phyloP scores from a whole-genome alignment of 1,140 invertebrate genomes.

The Drosophila ironensis region DNA sequence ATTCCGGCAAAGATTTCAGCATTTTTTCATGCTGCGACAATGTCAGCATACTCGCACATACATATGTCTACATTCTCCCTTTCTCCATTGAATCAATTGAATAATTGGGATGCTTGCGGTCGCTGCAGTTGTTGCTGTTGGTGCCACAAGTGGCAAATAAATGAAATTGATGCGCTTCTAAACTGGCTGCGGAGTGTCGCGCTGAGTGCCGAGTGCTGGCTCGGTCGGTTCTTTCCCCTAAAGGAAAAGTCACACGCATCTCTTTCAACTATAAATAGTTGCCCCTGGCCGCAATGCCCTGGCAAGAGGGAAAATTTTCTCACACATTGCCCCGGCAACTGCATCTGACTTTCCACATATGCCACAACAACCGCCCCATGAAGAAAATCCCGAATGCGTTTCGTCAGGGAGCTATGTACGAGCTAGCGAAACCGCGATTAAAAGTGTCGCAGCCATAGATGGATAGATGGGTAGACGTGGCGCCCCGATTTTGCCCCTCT shows the following conservation, averaged over 20 bases:
- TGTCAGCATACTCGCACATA: constrained; percentile 35
- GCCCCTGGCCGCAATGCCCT: constrained; percentile 50
- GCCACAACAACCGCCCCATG: constrained; percentile 25
- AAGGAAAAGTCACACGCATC: constrained; percentile 63
- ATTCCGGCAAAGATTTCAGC: constrained; percentile 41
- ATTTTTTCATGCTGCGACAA: constrained; percentile 6
- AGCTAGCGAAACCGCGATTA: constrained; percentile 64
- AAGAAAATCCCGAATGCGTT: constrained; percentile 39
- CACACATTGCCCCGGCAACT: constrained; percentile 43
- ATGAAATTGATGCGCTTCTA: constrained; percentile 75
- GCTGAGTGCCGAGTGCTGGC: constrained; percentile 10
- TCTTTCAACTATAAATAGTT: constrained; percentile 38
- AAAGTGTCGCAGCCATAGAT: constrained; percentile 75
- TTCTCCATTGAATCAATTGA: constrained; percentile 62
- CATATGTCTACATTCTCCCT: constrained; percentile 4
- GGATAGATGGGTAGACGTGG: constrained; percentile 29
- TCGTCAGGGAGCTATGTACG: no score
- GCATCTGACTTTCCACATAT: constrained; percentile 71
- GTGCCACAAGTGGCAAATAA: constrained; percentile 78
- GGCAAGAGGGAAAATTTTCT: constrained; percentile 59
- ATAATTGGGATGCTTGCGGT: constrained; percentile 66
- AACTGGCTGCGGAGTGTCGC: constrained; percentile 29
- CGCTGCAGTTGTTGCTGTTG: constrained; percentile 21
- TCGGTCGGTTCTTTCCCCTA: constrained; percentile 23
- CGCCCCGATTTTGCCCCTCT: not conserved